Percentiles rank a stretch among this genome's conserved stretches.
phyloP scores from a whole-genome alignment of 2,888 invertebrate genomes.

The Caenorhabditis afra region DNA sequence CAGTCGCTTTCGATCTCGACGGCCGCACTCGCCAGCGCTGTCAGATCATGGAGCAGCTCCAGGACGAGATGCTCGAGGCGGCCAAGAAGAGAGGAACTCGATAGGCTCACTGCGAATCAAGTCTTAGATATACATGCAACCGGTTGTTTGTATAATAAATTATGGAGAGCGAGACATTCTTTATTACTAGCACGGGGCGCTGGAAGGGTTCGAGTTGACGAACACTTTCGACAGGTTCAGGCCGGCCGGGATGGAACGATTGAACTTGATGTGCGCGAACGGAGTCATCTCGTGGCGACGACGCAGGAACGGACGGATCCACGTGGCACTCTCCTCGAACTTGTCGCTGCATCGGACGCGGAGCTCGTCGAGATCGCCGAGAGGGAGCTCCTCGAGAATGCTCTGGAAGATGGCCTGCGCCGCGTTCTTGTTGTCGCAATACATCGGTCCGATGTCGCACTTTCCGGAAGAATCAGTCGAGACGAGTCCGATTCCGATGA shows the following conservation, averaged over 20 bases:
- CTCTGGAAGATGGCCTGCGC: constrained; percentile 57
- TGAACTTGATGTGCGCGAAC: constrained; percentile 50
- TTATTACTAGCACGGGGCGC: constrained; percentile 36
- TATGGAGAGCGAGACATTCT: constrained; percentile 7
- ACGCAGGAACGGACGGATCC: constrained; percentile 55
- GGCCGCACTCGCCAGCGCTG: constrained; percentile 73
- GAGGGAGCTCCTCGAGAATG: constrained; percentile 27
- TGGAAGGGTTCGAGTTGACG: constrained; percentile 49
- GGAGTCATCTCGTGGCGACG: constrained; percentile 51
- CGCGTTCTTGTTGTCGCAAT: constrained; percentile 29
- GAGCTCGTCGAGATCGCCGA: constrained; percentile 30
- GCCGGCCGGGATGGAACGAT: constrained; percentile 51
- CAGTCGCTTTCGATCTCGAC: constrained; percentile 69
- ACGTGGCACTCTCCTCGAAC: constrained; percentile 53
- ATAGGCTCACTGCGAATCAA: constrained; percentile 7
- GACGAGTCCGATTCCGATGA: constrained; percentile 49
- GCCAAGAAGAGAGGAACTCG: constrained; percentile 75
- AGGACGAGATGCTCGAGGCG: constrained; percentile 78
- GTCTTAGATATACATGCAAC: background rate
- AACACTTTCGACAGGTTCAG: constrained; percentile 48
- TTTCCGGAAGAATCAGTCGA: constrained; percentile 23
- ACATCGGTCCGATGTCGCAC: constrained; percentile 48
- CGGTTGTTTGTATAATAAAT: constrained; percentile 32
- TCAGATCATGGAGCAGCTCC: constrained; percentile 74
- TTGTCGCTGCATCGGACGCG: constrained; percentile 47